Conservation (phyloP, 2,113 vertebrate genomes). For the Variabilichromis moorii region DNA sequence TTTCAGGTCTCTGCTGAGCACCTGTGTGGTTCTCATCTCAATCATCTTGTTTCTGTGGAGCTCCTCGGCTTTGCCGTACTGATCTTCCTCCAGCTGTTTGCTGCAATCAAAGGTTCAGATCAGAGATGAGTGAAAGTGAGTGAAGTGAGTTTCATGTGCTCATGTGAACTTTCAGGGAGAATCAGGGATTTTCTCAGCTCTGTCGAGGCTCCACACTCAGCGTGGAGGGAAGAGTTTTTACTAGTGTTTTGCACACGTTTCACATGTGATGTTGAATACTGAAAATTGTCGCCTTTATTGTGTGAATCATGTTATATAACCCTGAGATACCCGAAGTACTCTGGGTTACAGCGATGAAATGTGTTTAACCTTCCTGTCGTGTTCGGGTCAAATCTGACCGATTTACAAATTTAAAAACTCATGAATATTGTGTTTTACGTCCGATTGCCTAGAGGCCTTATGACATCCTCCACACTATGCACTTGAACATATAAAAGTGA, state of each 20-base stretch:
- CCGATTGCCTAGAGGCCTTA: neutral
- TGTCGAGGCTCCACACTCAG: neutral
- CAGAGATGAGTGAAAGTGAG: neutral
- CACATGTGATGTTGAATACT: neutral
- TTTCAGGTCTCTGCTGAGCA: constrained; percentile 91
- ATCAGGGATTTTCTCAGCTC: neutral
- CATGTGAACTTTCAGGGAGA: neutral
- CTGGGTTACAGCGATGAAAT: neutral
- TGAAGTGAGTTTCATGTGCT: neutral
- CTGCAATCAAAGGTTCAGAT: constrained; percentile 14
- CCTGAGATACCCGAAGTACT: neutral
- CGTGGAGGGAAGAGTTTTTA: neutral
- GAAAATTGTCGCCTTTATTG: neutral
- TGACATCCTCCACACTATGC: neutral
- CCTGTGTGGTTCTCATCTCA: constrained; percentile 88
- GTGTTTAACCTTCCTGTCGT: neutral
- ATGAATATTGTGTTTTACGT: neutral
- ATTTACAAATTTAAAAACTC: neutral
- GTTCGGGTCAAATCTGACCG: neutral
- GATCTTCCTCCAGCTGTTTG: constrained; percentile 85
- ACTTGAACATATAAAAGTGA: neutral
- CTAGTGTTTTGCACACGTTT: neutral
- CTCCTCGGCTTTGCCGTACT: constrained; percentile 85
- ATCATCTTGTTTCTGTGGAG: constrained; percentile 92
- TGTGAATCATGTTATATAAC: neutral